These are phyloP conservation scores for Andricus curvator DNA, from an alignment of 2,888 invertebrate species.

Conservation along the genomic window DNA sequence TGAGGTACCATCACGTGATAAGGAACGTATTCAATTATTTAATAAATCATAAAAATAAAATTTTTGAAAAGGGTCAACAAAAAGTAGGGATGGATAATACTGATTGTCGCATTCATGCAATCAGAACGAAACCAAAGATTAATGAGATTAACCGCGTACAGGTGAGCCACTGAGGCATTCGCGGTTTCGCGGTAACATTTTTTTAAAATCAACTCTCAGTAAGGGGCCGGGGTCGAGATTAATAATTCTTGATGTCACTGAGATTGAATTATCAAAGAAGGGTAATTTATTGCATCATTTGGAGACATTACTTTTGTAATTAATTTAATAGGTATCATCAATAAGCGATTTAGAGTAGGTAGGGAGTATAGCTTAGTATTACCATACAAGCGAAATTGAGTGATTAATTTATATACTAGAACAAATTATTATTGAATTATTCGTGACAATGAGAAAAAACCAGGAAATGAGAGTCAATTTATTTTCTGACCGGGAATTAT, in stretches of 20 bases:
- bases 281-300: conserved; percentile 9
- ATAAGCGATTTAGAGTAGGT: not conserved
- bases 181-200: conserved; percentile 46
- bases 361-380: not conserved
- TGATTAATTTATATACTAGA: not conserved
- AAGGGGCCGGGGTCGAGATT: not conserved
- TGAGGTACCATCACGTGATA: no score
- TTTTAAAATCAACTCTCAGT: not conserved
- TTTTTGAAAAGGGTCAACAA: conserved; percentile 30
- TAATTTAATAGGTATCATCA: conserved; percentile 2
- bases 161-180: conserved; percentile 39
- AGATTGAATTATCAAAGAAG: conserved; percentile 25
- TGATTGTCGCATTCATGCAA: conserved; percentile 59
- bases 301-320: not conserved
- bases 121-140: conserved; percentile 65
- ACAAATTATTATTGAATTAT: not conserved
- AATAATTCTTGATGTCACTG: conserved; percentile 5
- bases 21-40: no score
- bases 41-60: no score
- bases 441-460: no score
- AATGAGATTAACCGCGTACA: conserved; percentile 64
- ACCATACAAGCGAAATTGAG: not conserved
- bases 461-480: no score
- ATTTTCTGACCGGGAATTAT: no score
- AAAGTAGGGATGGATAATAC: conserved; percentile 48